Evolutionary conservation across 2,113 vertebrate genomes (phyloP).

Genomic region (Furnarius figulus): DNA sequence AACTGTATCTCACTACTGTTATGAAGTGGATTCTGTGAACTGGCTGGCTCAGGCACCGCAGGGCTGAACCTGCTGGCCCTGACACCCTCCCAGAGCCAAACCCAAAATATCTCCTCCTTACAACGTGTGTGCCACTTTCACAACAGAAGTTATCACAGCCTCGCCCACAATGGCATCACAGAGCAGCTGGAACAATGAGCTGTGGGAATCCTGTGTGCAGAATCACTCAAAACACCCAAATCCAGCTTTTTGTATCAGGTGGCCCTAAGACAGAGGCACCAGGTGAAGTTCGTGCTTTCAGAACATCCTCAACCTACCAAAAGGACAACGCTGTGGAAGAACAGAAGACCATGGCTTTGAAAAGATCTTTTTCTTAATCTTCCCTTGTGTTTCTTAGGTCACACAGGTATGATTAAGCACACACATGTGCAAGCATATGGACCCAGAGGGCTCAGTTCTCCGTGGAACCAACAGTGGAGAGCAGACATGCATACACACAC

Average conservation of each 20-base stretch:
- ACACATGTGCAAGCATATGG: neutral
- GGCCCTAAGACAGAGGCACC: neutral
- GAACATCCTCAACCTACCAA: neutral
- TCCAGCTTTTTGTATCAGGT: neutral
- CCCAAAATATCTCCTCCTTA: neutral
- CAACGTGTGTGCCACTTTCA: rapidly evolving
- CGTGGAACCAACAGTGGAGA: neutral
- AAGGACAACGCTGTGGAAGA: neutral
- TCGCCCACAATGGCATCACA: neutral
- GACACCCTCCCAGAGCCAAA: neutral
- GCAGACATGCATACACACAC: neutral
- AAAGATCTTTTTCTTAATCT: neutral
- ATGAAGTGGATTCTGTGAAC: neutral
- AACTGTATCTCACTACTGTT: neutral
- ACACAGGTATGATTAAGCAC: neutral
- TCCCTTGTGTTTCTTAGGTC: neutral
- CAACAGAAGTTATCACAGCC: neutral
- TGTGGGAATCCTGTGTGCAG: neutral
- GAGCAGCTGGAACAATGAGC: neutral
- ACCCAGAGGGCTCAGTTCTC: neutral
- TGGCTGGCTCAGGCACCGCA: neutral
- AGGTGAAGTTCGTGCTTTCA: neutral
- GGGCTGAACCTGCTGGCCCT: rapidly evolving
- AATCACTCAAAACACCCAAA: neutral
- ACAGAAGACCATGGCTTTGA: neutral